A percentile compares a stretch with the other conserved stretches of the same genome.
phyloP scores from a whole-genome alignment of 1,140 invertebrate species.

The Drosophila setifemur region DNA sequence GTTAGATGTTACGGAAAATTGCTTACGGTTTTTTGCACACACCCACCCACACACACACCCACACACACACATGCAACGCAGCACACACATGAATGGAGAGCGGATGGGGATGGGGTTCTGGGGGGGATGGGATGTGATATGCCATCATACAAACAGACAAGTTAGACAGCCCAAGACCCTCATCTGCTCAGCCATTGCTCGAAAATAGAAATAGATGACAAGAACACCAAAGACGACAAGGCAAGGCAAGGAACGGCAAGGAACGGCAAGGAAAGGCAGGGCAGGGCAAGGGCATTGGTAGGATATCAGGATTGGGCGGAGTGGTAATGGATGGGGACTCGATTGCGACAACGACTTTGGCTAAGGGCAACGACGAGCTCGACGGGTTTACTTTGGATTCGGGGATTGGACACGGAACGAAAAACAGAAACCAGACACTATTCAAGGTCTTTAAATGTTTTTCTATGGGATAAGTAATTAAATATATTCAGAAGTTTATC shows the following conservation, averaged over 20 bases:
- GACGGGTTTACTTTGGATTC: constrained; percentile 54
- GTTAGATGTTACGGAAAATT: constrained; percentile 81
- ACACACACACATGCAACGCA: constrained; percentile 31
- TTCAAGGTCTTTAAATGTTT: too few species aligned
- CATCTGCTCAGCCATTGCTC: constrained; percentile 74
- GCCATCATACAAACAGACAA: constrained; percentile 78
- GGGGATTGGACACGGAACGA: constrained; percentile 40
- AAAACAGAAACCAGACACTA: too few species aligned
- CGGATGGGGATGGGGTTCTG: constrained; percentile 9
- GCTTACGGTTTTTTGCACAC: constrained; percentile 79
- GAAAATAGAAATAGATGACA: constrained; percentile 81
- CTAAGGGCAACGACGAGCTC: constrained; percentile 69
- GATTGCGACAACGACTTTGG: constrained; percentile 69
- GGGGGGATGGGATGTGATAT: constrained; percentile 19
- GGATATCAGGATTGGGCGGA: background rate
- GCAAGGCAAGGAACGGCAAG: constrained; percentile 24
- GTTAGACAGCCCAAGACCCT: constrained; percentile 78
- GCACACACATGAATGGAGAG: constrained; percentile 67
- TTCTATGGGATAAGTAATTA: too few species aligned
- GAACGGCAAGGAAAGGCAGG: constrained; percentile 14
- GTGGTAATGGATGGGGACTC: constrained; percentile 5
- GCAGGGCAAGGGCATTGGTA: constrained; percentile 21
- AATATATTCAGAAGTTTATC: too few species aligned
- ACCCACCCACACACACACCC: constrained; percentile 32
- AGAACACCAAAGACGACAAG: constrained; percentile 74